A percentile compares a stretch with the other conserved stretches of the same genome.
Evolutionary conservation across 2,113 vertebrate species (phyloP).

Genomic region (Microcebus tavaratra): DNA sequence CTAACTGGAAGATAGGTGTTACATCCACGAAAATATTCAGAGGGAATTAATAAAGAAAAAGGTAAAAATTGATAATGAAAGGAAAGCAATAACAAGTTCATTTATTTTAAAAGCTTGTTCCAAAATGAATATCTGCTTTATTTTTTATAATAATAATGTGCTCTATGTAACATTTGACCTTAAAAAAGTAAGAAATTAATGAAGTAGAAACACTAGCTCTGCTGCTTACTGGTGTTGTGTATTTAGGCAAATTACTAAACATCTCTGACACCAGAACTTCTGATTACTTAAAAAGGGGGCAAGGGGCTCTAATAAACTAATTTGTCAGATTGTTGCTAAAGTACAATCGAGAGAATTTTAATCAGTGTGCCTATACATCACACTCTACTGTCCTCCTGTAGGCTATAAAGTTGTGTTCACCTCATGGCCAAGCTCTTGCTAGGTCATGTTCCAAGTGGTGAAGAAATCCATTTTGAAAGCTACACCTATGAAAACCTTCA

Average conservation of each 20-base stretch:
- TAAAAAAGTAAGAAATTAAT: background rate
- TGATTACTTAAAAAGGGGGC: background rate
- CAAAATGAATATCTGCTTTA: constrained; percentile 15
- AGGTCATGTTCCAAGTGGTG: background rate
- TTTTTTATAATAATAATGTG: constrained; percentile 40
- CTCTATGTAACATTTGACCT: background rate
- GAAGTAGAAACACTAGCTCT: background rate
- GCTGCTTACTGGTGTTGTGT: background rate
- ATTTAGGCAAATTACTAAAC: background rate
- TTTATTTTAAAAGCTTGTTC: background rate
- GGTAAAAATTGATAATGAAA: background rate
- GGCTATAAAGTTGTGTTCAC: background rate
- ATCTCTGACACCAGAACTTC: background rate
- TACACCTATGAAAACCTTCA: background rate
- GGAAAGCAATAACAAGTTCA: background rate
- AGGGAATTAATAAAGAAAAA: background rate
- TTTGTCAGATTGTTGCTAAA: background rate
- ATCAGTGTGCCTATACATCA: too few species aligned
- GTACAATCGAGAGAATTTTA: background rate
- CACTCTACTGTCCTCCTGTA: background rate
- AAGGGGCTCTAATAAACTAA: background rate
- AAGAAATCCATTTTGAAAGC: background rate
- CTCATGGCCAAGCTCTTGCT: background rate
- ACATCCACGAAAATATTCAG: background rate
- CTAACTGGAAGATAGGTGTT: background rate